These are phyloP conservation scores for Ceraclea dissimilis DNA, from an alignment of 2,888 invertebrate genomes.

Conservation along the genomic window DNA sequence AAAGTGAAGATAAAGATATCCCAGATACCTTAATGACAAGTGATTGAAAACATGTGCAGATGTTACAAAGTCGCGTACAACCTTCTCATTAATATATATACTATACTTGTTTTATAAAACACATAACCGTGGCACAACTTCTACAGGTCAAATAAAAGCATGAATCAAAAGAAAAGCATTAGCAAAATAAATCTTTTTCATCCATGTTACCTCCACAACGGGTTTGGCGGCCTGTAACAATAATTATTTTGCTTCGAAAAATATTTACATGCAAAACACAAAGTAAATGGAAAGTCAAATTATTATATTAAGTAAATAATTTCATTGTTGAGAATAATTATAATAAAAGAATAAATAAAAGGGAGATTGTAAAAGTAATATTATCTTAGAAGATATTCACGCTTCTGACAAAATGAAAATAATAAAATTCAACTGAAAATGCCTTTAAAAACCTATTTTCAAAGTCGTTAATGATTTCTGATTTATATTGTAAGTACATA, in stretches of 20 bases:
- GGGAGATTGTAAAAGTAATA: not conserved
- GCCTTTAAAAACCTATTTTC: too few species aligned
- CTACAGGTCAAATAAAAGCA: conserved; percentile 28
- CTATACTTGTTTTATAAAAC: conserved; percentile 9
- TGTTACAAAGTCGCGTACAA: conserved; percentile 25
- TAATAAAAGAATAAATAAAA: not conserved
- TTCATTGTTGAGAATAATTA: not conserved
- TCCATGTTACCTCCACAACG: conserved; percentile 56
- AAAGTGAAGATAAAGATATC: not conserved
- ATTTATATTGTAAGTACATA: too few species aligned
- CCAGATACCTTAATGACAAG: conserved; percentile 8
- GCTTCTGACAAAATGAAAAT: too few species aligned
- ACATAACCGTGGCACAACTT: conserved; percentile 26
- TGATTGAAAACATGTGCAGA: conserved; percentile 24
- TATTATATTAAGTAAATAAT: not conserved
- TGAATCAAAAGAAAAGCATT: conserved; percentile 45
- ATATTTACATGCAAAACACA: conserved; percentile 19
- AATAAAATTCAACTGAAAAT: too few species aligned
- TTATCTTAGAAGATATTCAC: too few species aligned
- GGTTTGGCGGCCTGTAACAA: conserved; percentile 66
- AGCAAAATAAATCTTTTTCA: conserved; percentile 35
- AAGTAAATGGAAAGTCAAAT: not conserved
- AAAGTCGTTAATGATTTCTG: too few species aligned
- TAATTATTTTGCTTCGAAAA: conserved; percentile 30
- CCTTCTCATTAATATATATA: conserved; percentile 23